phyloP scores from a whole-genome alignment of 2,888 invertebrate species.

The Trichogramma dendrolimi region DNA sequence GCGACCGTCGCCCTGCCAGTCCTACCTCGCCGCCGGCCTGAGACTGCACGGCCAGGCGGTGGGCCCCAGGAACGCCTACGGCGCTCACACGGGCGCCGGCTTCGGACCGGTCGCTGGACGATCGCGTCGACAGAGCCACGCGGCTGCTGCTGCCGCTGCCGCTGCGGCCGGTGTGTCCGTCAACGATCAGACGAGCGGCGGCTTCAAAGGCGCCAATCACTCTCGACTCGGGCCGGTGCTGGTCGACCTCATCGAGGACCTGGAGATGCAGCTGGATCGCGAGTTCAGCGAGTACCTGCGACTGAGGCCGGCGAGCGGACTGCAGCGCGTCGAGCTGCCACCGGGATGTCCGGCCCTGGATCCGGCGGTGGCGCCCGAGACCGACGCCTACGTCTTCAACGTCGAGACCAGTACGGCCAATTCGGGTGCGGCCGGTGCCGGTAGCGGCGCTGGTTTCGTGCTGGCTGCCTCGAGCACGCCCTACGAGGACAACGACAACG shows the following conservation, averaged over 20 bases:
- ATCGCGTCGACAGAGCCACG: no score
- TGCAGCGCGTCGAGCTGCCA: conserved; percentile 1
- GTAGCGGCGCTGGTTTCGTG: no score
- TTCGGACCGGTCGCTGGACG: no score
- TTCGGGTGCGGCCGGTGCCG: no score
- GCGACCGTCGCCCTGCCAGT: conserved; percentile 71
- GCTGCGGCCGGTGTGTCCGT: no score
- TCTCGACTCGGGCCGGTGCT: conserved; percentile 63
- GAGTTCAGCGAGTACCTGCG: conserved; percentile 38
- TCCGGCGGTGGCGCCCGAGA: no score
- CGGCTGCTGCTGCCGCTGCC: no score
- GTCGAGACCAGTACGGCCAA: conserved; percentile 19
- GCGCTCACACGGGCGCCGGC: conserved; percentile 26
- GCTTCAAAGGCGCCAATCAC: no score
- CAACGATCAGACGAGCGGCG: no score
- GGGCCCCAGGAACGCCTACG: conserved; percentile 55
- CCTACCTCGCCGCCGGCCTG: conserved; percentile 72
- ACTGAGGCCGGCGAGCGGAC: conserved; percentile 9
- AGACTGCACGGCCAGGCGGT: conserved; percentile 59
- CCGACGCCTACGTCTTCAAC: not conserved
- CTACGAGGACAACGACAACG: no score
- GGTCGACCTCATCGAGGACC: conserved; percentile 65
- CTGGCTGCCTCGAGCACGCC: no score
- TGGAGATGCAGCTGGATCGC: conserved; percentile 55
- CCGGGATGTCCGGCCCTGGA: no score